Conservation (phyloP, 2,113 vertebrate species). For the Emydocephalus ijimae region DNA sequence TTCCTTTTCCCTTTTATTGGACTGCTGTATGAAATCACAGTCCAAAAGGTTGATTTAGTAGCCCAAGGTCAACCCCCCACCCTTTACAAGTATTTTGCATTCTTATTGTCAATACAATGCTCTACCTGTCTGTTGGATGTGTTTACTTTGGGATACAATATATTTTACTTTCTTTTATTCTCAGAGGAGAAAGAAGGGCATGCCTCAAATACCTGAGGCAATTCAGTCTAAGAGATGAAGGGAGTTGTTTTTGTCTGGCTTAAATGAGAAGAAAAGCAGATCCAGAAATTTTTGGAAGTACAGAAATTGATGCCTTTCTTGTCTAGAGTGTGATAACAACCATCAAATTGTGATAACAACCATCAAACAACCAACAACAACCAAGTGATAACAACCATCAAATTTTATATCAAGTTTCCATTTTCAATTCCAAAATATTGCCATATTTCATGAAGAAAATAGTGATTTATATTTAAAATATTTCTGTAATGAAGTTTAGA, state of each 20-base stretch:
- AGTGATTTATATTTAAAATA: background rate
- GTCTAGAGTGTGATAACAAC: conserved; percentile 13
- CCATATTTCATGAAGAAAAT: background rate
- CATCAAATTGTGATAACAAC: background rate
- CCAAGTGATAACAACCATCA: background rate
- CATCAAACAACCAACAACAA: conserved; percentile 6
- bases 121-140: conserved; percentile 58
- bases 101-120: conserved; percentile 55
- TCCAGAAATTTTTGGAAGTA: conserved; percentile 25
- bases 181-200: conserved; percentile 14
- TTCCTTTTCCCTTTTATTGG: conserved; percentile 26
- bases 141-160: conserved; percentile 50
- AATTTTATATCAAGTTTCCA: background rate
- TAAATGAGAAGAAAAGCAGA: conserved; percentile 29
- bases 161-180: conserved; percentile 37
- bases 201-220: conserved; percentile 35
- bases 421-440: background rate
- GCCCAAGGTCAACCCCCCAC: conserved; percentile 56
- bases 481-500: background rate
- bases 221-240: conserved; percentile 33
- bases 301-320: conserved; percentile 6
- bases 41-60: conserved; percentile 52
- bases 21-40: conserved; percentile 44
- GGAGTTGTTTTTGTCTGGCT: background rate
- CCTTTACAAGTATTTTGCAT: conserved; percentile 54